A percentile compares a stretch with the other conserved stretches of the same genome.
phyloP scores from a whole-genome alignment of 1,140 invertebrate genomes.

The Lepidurus apus region DNA sequence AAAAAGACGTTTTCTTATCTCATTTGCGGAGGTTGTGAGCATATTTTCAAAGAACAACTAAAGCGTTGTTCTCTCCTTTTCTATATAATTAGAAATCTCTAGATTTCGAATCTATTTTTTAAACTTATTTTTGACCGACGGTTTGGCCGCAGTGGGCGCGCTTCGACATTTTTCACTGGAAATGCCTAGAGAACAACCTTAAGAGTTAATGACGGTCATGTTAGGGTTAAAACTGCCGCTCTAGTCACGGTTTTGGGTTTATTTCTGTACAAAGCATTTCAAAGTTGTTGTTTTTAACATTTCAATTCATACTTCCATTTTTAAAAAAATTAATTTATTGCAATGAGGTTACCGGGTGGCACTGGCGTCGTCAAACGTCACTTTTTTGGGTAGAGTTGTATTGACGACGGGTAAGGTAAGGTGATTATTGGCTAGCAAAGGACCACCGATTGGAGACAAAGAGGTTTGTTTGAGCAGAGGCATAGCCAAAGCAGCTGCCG shows the following conservation, averaged over 20 bases:
- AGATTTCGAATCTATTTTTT: no score
- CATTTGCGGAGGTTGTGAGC: no score
- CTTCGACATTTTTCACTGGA: no score
- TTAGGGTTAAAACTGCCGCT: no score
- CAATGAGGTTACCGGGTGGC: not conserved
- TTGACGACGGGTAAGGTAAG: not conserved
- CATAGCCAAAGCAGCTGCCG: not conserved
- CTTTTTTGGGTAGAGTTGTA: not conserved
- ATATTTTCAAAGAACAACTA: no score
- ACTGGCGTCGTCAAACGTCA: not conserved
- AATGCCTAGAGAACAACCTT: no score
- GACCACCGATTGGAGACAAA: not conserved
- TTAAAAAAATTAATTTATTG: not conserved
- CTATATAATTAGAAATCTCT: no score
- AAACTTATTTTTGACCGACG: no score
- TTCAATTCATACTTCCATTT: not conserved
- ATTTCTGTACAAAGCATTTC: not conserved
- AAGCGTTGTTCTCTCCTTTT: no score
- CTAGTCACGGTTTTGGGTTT: not conserved
- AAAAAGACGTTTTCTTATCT: no score
- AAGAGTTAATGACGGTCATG: no score
- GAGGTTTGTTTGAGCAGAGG: slow-evolving; percentile 1
- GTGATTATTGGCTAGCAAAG: not conserved
- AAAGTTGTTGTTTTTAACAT: not conserved
- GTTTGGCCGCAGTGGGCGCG: no score